These are phyloP conservation scores for Maccullochella peelii DNA, from an alignment of 2,113 vertebrate genomes.

Conservation along the genomic window DNA sequence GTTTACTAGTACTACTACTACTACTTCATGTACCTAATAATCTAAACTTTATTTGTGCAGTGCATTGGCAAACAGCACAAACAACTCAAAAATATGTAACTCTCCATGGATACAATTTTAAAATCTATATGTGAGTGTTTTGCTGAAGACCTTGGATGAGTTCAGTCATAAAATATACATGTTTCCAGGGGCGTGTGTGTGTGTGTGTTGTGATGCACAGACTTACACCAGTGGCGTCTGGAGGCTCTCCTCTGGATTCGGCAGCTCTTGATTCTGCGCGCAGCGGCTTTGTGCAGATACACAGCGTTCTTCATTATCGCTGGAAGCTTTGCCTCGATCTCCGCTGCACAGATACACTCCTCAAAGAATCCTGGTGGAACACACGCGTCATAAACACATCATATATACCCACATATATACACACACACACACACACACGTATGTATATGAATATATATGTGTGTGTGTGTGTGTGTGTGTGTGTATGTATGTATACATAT, in stretches of 20 bases:
- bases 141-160: background rate
- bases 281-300: conserved; percentile 95
- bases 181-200: background rate
- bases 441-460: too few relatives aligned
- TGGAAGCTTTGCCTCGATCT: conserved; percentile 96
- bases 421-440: too few relatives aligned
- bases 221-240: conserved; percentile 86
- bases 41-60: background rate
- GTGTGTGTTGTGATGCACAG: background rate
- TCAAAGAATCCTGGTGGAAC: conserved; percentile 92
- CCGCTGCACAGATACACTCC: conserved; percentile 95
- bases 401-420: background rate
- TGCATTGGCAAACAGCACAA: background rate
- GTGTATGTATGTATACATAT: background rate
- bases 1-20: background rate
- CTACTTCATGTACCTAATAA: background rate
- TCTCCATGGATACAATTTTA: background rate
- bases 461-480: too few relatives aligned
- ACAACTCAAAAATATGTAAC: background rate
- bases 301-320: conserved; percentile 99
- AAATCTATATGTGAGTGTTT: background rate
- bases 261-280: conserved; percentile 96
- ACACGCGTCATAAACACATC: background rate
- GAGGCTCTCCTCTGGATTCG: conserved; percentile 90
- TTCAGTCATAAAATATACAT: conserved; percentile 6